A percentile compares a stretch with the other conserved stretches of the same genome.
Evolutionary conservation across 2,113 vertebrate species (phyloP).

Genomic region (Tympanuchus pallidicinctus): DNA sequence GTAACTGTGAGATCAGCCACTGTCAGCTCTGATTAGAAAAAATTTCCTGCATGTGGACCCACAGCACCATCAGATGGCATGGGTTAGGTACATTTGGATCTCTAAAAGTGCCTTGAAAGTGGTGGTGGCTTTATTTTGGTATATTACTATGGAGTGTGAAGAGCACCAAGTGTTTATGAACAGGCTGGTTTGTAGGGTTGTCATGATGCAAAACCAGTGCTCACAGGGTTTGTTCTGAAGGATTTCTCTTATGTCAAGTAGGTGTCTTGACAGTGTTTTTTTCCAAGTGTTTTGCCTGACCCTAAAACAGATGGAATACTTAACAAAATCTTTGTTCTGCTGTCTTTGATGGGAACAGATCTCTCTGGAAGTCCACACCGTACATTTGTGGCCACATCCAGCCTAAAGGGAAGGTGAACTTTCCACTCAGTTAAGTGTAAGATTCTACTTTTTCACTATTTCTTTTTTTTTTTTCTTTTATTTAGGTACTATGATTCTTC

Average conservation of each 20-base stretch:
- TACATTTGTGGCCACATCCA: neutral
- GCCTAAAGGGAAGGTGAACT: neutral
- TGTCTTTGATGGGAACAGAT: neutral
- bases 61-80: neutral
- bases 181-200: neutral
- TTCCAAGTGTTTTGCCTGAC: neutral
- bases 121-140: neutral
- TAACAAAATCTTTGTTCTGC: neutral
- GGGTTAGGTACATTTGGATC: neutral
- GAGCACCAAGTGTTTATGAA: neutral
- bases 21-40: neutral
- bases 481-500: constrained; percentile 80
- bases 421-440: neutral
- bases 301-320: neutral
- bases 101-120: neutral
- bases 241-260: neutral
- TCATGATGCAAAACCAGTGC: neutral
- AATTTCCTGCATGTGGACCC: neutral
- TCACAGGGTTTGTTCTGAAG: neutral
- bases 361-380: neutral
- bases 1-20: neutral
- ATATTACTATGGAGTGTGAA: neutral
- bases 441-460: neutral
- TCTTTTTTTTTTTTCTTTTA: neutral
- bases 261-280: neutral